phyloP scores from a whole-genome alignment of 2,113 vertebrate species.

The Narcine bancroftii region DNA sequence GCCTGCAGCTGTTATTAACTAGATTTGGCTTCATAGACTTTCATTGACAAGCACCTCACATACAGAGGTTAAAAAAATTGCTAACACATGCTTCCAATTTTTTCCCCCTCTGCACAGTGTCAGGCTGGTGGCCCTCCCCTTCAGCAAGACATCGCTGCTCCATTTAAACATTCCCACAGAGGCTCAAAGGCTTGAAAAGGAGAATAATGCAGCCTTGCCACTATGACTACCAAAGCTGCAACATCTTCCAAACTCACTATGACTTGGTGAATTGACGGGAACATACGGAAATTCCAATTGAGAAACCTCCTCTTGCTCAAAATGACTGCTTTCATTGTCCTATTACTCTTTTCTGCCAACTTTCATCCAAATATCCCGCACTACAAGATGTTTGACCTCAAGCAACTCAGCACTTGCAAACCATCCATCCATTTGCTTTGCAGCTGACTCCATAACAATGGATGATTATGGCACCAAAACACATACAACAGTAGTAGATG shows the following conservation, averaged over 20 bases:
- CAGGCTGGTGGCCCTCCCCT: neutral
- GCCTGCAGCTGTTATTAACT: conserved; percentile 53
- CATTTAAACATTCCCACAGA: neutral
- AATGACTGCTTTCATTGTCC: conserved; percentile 25
- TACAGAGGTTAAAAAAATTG: conserved; percentile 51
- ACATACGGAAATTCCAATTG: conserved; percentile 36
- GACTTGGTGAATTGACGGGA: conserved; percentile 5
- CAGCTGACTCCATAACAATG: conserved; percentile 29
- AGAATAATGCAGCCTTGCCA: neutral
- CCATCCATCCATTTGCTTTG: neutral
- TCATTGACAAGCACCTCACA: conserved; percentile 46
- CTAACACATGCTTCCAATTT: conserved; percentile 50
- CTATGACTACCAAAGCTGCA: conserved; percentile 13
- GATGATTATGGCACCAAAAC: conserved; percentile 9
- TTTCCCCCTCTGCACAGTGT: conserved; percentile 16
- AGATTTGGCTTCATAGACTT: conserved; percentile 47
- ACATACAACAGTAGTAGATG: neutral
- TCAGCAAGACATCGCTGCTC: conserved; percentile 23
- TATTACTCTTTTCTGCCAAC: conserved; percentile 23
- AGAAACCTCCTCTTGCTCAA: conserved; percentile 12
- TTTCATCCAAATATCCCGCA: conserved; percentile 18
- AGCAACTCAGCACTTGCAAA: neutral
- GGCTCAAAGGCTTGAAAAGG: neutral
- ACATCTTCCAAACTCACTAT: neutral
- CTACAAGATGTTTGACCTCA: conserved; percentile 32